These are phyloP conservation scores for Microtus pennsylvanicus DNA, from an alignment of 2,113 vertebrate genomes.

Conservation along the genomic window DNA sequence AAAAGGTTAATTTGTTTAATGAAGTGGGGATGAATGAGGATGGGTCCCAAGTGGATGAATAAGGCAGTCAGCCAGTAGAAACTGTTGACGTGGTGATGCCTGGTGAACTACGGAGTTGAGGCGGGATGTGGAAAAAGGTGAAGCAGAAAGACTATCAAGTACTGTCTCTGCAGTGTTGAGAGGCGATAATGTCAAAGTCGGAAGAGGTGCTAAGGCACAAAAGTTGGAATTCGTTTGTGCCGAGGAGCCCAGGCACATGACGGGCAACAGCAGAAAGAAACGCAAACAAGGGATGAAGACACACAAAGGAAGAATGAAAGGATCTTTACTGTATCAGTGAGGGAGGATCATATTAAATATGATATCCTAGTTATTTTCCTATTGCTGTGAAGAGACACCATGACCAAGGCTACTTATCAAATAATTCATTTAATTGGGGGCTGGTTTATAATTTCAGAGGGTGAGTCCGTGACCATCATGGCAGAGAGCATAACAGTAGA, in stretches of 20 bases:
- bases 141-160: not conserved
- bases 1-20: not conserved
- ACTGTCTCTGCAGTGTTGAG: not conserved
- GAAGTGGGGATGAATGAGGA: not conserved
- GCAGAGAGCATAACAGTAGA: not conserved
- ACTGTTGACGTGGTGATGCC: not conserved
- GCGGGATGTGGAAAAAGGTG: not conserved
- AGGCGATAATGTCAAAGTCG: not conserved
- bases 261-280: not conserved
- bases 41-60: not conserved
- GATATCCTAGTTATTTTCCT: not conserved
- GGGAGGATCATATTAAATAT: not conserved
- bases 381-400: not conserved
- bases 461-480: not conserved
- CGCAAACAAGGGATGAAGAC: not conserved
- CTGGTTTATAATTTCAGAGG: not conserved
- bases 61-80: not conserved
- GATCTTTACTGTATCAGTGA: not conserved
- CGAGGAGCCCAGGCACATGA: not conserved
- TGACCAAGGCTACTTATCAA: not conserved
- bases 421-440: not conserved
- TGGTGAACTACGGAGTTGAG: not conserved
- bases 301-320: not conserved
- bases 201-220: not conserved
- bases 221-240: not conserved